Evolutionary conservation across 2,888 invertebrate species (phyloP), one percentile per base, ranked within the genome.

Genomic region (Hirtodrosophila alboralis): DNA sequence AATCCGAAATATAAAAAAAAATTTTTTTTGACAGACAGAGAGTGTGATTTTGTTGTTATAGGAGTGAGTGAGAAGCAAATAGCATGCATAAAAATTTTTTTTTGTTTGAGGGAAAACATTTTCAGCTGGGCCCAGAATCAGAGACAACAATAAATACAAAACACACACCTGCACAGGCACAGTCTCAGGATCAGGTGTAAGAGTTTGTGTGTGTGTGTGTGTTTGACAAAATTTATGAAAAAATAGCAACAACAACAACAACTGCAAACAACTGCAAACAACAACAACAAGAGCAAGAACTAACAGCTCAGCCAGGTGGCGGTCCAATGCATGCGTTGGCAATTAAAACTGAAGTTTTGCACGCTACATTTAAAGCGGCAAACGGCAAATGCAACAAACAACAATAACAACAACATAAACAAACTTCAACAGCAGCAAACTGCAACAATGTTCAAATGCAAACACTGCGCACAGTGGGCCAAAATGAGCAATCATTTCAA

Each of bases 321-420:
- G 64, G 75, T 84, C 84, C 80, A 80, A 76, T 78, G 78, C 66
- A 80, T 84, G 84, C 78, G 84, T 84, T 69, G 63, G 65, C 84
- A 76, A 78, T 78, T 84, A 78, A 78, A 84, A 78, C 78, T 78
- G 77, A 78, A 84, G 84, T 80, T 80, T 84, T 84, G 78, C 78
- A 78, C 78, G 78, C 78, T 64, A 78, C 78, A 78, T 78, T 78
- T 80, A 80, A 84, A 78, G 84, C 81, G 36, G 74, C 73, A 75
- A 75, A 53, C 62, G 53, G 66, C 74, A 69, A 65, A 43, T 51
- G 47, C 79, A 71, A 48, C 72, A 58, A 37, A 26, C 37, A 14
- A 27, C 59, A 41, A 12, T 64, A 34, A 36, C 44, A 26, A 40
- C 74, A 58, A 66, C 71, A 62, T 43, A 74, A 68, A 51, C 40